phyloP scores from a whole-genome alignment of 1,140 invertebrate genomes.

The Drosophila aff. region DNA sequence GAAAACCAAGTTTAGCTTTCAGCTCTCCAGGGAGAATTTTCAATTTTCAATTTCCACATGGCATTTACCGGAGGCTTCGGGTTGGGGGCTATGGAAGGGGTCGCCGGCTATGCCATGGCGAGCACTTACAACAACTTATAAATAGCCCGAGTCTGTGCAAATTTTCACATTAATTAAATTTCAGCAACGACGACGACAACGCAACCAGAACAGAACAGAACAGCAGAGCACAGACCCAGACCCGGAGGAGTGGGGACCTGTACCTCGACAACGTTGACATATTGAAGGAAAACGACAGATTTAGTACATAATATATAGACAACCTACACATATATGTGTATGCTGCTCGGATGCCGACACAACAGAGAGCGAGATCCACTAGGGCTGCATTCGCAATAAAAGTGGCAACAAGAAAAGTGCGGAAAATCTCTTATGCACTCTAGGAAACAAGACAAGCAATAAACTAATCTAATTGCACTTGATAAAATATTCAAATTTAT shows the following conservation, averaged over 20 bases:
- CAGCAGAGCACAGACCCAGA: conserved; percentile 18
- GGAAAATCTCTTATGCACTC: neutral
- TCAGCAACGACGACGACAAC: conserved; percentile 67
- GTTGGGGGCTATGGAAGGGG: conserved; percentile 3
- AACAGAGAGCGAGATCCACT: conserved; percentile 21
- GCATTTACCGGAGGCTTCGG: conserved; percentile 27
- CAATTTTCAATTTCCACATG: conserved; percentile 52
- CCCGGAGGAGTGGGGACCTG: neutral
- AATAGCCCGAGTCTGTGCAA: conserved; percentile 83
- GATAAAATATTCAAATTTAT: neutral
- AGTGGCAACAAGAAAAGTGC: neutral
- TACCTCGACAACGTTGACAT: conserved; percentile 73
- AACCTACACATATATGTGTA: conserved; percentile 30
- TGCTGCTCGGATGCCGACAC: conserved; percentile 33
- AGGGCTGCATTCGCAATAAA: conserved; percentile 19
- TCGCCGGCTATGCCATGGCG: conserved; percentile 42
- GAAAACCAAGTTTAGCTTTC: conserved; percentile 6
- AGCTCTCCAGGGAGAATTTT: conserved; percentile 36
- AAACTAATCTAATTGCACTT: neutral
- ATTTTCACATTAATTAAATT: conserved; percentile 85
- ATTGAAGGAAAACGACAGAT: conserved; percentile 84
- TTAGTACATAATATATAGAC: conserved; percentile 80
- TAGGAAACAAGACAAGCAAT: neutral
- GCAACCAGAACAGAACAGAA: conserved; percentile 38
- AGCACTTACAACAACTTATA: conserved; percentile 83